These are phyloP conservation scores for Ferdinandea cuprea DNA, from an alignment of 2,888 invertebrate genomes.

Conservation along the genomic window DNA sequence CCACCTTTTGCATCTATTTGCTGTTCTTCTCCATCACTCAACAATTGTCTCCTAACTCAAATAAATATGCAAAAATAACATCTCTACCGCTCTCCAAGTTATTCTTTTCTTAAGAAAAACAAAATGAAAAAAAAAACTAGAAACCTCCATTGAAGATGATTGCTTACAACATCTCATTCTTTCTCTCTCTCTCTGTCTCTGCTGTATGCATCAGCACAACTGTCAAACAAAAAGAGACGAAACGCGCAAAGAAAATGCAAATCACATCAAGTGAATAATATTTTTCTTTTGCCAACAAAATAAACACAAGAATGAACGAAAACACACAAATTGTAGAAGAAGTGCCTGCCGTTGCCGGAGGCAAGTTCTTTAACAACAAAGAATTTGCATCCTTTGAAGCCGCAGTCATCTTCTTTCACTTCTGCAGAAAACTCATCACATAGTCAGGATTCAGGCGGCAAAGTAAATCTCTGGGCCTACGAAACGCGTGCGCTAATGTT, in stretches of 20 bases:
- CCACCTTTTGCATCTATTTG: neutral
- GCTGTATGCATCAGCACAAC: neutral
- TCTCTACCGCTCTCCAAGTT: neutral
- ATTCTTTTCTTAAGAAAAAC: neutral
- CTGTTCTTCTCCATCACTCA: neutral
- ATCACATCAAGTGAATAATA: conserved; percentile 60
- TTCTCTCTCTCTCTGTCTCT: no score
- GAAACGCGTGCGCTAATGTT: conserved; percentile 43
- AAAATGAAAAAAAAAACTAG: neutral
- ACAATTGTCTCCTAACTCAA: conserved; percentile 8
- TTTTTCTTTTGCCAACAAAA: conserved; percentile 54
- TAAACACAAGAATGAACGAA: conserved; percentile 25
- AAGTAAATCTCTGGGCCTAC: conserved; percentile 23
- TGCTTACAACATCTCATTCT: conserved; percentile 18
- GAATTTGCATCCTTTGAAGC: conserved; percentile 50
- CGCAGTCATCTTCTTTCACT: conserved; percentile 10
- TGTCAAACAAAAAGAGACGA: conserved; percentile 10
- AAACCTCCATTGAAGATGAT: conserved; percentile 32
- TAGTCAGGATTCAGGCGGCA: neutral
- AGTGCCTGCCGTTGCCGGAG: conserved; percentile 28
- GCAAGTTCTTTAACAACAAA: conserved; percentile 5
- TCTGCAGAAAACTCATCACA: conserved; percentile 2
- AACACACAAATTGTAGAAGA: conserved; percentile 24
- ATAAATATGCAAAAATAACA: conserved; percentile 12
- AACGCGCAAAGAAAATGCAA: conserved; percentile 43